These are phyloP conservation scores for Gasterosteus nipponicus DNA, from an alignment of 2,113 vertebrate genomes.

Conservation along the genomic window DNA sequence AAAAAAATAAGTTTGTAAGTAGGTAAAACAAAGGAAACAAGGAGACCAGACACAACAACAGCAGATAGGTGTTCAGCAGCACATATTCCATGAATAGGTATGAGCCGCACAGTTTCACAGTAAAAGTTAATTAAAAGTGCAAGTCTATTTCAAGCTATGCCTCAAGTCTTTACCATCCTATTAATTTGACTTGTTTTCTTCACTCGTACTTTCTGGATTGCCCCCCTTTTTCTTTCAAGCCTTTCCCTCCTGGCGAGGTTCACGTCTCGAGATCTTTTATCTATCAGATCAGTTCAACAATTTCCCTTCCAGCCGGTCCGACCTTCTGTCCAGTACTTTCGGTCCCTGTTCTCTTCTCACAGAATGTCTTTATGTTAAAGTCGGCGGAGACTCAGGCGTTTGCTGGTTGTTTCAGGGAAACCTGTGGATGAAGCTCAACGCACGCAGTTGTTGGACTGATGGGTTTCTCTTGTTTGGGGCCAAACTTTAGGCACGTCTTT, in stretches of 20 bases:
- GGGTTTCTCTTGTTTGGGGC: slow-evolving; percentile 46
- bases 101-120: slow-evolving; percentile 49
- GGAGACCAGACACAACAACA: slow-evolving; percentile 2
- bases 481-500: slow-evolving; percentile 12
- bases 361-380: slow-evolving; percentile 26
- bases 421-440: slow-evolving; percentile 11
- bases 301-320: slow-evolving; percentile 58
- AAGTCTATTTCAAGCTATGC: slow-evolving; percentile 72
- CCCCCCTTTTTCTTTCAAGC: slow-evolving; percentile 41
- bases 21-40: slow-evolving; percentile 17
- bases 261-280: slow-evolving; percentile 40
- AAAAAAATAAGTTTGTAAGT: background rate
- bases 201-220: slow-evolving; percentile 48
- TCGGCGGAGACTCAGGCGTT: slow-evolving; percentile 9
- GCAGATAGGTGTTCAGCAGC: slow-evolving; percentile 46
- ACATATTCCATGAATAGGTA: slow-evolving; percentile 67
- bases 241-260: slow-evolving; percentile 53
- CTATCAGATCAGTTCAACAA: slow-evolving; percentile 37
- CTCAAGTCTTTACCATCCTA: slow-evolving; percentile 68
- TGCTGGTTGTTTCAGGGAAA: slow-evolving; percentile 11
- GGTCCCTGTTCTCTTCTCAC: slow-evolving; percentile 3
- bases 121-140: slow-evolving; percentile 68
- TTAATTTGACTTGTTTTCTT: slow-evolving; percentile 76
- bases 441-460: background rate
- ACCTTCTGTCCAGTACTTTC: slow-evolving; percentile 33